Evolutionary conservation across 2,888 invertebrate species (phyloP), one percentile per base, ranked within the genome.

Genomic region (Scelioninae gen. 1): DNA sequence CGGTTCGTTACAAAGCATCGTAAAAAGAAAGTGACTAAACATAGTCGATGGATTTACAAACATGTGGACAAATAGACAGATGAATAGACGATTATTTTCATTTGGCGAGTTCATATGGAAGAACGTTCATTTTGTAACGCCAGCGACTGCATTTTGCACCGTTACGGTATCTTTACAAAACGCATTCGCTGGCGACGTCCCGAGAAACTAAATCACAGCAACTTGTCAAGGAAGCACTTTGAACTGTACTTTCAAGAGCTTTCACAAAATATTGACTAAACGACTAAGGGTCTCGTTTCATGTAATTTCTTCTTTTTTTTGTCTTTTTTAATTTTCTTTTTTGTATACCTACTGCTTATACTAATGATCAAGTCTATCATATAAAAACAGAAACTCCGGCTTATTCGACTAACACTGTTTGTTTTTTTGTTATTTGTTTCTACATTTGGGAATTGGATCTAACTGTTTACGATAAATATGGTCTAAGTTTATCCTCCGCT

Each of bases 161-260:
- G 4, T 16, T 23, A 53, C 11, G 38, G 15, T 47, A 15, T 16
- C 6, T 15, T 10, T 9, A 7, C 58, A 53, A 60, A 51, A 71
- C 31, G 43, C n/a, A 53, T 63, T 63, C 38, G 56, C 13, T 60
- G 38, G 32, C 51, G 45, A 34, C 53, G 40, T 15, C n/a, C 43
- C 31, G 15, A 74, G 49, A 56, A 84, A 80, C 63, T 80, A 81
- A 84, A 84, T 84, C 84, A 84, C 84, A 81, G 84, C 69, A 51
- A 75, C 69, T 84, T 82, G 60, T 82, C 81, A 47, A 69, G 80
- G 72, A 84, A 84, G 84, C 84, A 78, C 84, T 80, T 80, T 51
- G 56, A 76, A 77, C 68, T 62, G 68, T 80, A 80, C 80, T 83
- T 80, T 80, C 83, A 83, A 77, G 63, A 69, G 77, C 76, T 60